Conservation (phyloP, 1,140 invertebrate genomes). For the Cyrtorhinus lividipennis region DNA sequence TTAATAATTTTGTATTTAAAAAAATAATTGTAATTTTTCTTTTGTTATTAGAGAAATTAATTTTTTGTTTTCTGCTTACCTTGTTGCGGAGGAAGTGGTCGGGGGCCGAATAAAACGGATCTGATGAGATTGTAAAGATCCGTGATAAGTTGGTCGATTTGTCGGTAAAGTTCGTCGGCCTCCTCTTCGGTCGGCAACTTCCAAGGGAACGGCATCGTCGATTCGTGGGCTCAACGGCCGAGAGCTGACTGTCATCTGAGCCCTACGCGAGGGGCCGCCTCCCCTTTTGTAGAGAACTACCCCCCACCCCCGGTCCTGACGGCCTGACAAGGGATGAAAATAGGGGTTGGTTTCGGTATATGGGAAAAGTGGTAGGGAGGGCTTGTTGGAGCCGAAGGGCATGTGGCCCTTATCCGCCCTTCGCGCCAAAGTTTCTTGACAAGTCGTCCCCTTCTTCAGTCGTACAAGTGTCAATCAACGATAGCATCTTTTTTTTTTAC, state of each 20-base stretch:
- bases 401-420: too few species aligned
- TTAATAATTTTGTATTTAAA: background rate
- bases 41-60: too few species aligned
- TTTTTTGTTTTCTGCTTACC: too few species aligned
- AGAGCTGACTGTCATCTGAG: background rate
- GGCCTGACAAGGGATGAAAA: background rate
- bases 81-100: constrained; percentile 6
- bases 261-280: background rate
- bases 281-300: background rate
- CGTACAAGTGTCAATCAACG: too few species aligned
- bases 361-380: too few species aligned
- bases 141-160: constrained; percentile 16
- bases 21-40: constrained; percentile 11
- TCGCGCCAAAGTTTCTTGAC: too few species aligned
- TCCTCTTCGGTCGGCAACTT: constrained; percentile 5
- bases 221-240: background rate
- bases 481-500: too few species aligned
- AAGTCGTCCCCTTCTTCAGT: too few species aligned
- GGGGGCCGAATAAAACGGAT: constrained; percentile 11
- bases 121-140: constrained; percentile 19
- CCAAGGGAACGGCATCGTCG: constrained; percentile 17
- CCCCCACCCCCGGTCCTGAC: background rate
- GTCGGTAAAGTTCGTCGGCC: constrained; percentile 12
- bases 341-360: background rate
- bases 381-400: too few species aligned